phyloP scores from a whole-genome alignment of 92 coral and sea anemone genomes.

The Phenganax stokvisi region DNA sequence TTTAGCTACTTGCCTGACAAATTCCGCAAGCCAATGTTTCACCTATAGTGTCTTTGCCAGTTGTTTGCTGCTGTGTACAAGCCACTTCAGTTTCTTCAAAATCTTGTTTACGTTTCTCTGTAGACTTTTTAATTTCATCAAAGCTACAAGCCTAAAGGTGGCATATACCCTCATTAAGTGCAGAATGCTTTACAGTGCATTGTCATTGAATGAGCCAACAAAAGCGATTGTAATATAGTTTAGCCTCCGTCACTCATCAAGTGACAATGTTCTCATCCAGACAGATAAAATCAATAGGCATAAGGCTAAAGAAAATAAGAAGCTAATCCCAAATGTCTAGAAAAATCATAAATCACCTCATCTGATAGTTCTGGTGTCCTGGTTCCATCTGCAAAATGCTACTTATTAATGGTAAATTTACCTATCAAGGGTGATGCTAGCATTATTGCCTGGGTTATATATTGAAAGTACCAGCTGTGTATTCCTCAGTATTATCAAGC shows the following conservation, averaged over 20 bases:
- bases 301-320: too few species aligned
- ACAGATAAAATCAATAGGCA: too few species aligned
- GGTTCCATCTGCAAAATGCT: not conserved
- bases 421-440: not conserved
- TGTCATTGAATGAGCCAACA: not conserved
- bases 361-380: not conserved
- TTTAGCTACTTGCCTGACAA: slow-evolving; percentile 58
- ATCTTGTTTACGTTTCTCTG: slow-evolving; percentile 3
- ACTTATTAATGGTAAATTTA: not conserved
- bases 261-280: not conserved
- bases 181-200: too few species aligned
- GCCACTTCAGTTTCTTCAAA: not conserved
- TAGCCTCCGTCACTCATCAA: not conserved
- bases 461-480: slow-evolving; percentile 38
- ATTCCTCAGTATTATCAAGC: slow-evolving; percentile 61
- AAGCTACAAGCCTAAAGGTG: not conserved
- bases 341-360: not conserved
- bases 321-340: not conserved
- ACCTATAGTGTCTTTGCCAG: slow-evolving; percentile 58
- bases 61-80: slow-evolving; percentile 28
- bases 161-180: not conserved
- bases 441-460: not conserved
- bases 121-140: not conserved
- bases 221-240: too few species aligned
- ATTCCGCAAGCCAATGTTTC: slow-evolving; percentile 70